These are phyloP conservation scores for Apomyelois bistriatella DNA, from an alignment of 2,888 invertebrate species.

Conservation along the genomic window DNA sequence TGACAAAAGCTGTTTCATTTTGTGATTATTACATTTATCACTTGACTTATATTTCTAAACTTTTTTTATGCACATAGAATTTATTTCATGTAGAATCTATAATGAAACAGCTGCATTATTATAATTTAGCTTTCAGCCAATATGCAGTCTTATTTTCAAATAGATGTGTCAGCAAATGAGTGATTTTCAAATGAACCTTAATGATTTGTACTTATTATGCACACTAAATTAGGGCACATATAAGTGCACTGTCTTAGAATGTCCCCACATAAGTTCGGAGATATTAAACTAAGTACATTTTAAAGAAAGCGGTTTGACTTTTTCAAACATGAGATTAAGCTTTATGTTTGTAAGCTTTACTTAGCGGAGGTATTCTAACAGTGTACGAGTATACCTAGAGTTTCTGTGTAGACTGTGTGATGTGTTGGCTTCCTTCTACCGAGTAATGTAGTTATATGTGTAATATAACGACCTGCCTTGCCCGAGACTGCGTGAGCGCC, in stretches of 20 bases:
- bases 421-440: slow-evolving; percentile 6
- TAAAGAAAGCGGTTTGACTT: background rate
- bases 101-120: background rate
- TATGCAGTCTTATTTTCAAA: background rate
- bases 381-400: background rate
- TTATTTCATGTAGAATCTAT: background rate
- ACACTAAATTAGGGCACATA: background rate
- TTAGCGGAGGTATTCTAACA: background rate
- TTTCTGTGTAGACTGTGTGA: slow-evolving; percentile 1
- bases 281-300: background rate
- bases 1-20: no score
- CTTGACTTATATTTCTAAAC: background rate
- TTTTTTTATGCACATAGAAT: background rate
- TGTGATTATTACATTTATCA: no score
- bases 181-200: background rate
- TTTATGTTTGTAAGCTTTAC: no score
- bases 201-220: background rate
- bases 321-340: no score
- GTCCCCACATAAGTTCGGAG: background rate
- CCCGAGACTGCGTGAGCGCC: slow-evolving; percentile 42
- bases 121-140: background rate
- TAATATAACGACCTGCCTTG: slow-evolving; percentile 52
- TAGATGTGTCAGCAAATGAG: background rate
- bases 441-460: slow-evolving; percentile 25
- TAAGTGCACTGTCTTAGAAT: background rate